phyloP scores from a whole-genome alignment of 2,797 vertebrate species.

The Hephaestus fuliginosus region DNA sequence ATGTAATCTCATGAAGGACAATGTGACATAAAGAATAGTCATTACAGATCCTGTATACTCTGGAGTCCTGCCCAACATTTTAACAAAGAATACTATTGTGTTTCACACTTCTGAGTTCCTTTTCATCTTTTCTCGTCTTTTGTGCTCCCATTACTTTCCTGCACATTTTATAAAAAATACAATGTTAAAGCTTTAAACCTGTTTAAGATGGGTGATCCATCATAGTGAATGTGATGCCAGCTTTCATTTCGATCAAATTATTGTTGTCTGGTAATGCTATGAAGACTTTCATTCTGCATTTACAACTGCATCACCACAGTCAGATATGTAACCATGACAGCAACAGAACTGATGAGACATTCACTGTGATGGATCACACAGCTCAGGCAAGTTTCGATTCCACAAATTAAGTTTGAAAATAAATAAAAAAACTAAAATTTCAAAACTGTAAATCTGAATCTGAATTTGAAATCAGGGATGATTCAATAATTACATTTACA shows the following conservation, averaged over 20 bases:
- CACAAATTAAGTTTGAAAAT: slow-evolving; percentile 33
- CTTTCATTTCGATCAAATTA: slow-evolving; percentile 38
- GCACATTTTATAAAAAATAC: not conserved
- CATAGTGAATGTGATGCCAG: slow-evolving; percentile 38
- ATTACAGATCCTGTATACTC: slow-evolving; percentile 7
- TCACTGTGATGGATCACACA: slow-evolving; percentile 41
- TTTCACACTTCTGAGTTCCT: not conserved
- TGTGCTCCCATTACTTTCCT: slow-evolving; percentile 2
- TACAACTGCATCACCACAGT: slow-evolving; percentile 7
- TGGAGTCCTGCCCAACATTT: slow-evolving; percentile 7
- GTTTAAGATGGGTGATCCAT: slow-evolving; percentile 37
- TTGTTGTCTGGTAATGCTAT: slow-evolving; percentile 16
- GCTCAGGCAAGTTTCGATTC: slow-evolving; percentile 3
- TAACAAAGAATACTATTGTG: not conserved
- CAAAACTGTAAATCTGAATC: not conserved
- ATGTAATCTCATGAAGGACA: slow-evolving; percentile 28
- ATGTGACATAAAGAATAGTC: slow-evolving; percentile 37
- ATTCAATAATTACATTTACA: not conserved
- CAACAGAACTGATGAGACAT: slow-evolving; percentile 25
- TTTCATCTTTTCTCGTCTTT: not conserved
- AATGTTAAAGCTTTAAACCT: slow-evolving; percentile 5
- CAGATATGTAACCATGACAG: slow-evolving; percentile 23
- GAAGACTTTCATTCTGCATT: slow-evolving; percentile 28
- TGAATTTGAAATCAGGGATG: not conserved
- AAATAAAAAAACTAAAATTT: slow-evolving; percentile 13